phyloP scores from a whole-genome alignment of 2,797 vertebrate genomes.

The Xenops minutus region DNA sequence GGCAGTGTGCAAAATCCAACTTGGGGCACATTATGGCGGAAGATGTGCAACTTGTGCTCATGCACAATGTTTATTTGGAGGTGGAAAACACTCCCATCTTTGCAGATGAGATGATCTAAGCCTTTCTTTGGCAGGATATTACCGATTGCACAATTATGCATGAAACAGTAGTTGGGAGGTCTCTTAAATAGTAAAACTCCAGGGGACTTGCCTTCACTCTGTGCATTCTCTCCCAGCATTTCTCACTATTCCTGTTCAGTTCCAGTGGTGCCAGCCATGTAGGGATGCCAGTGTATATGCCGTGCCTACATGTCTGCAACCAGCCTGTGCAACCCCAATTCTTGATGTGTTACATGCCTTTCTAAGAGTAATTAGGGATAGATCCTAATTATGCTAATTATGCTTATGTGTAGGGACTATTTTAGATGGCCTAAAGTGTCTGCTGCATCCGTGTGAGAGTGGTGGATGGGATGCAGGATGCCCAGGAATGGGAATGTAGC shows the following conservation, averaged over 20 bases:
- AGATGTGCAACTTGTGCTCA: accelerated
- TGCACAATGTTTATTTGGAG: not conserved
- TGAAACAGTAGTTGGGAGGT: slow-evolving; percentile 22
- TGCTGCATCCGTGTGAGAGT: not conserved
- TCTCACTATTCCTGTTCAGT: not conserved
- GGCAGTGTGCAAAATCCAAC: not conserved
- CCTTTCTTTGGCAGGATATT: slow-evolving; percentile 34
- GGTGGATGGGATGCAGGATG: not conserved
- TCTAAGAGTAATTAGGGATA: not conserved
- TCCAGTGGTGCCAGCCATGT: not conserved
- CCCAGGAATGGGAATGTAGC: not conserved
- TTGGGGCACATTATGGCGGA: accelerated
- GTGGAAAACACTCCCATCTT: not conserved
- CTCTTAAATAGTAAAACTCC: not conserved
- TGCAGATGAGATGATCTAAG: not conserved
- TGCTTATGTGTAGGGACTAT: not conserved
- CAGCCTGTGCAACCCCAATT: not conserved
- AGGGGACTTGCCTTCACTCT: not conserved
- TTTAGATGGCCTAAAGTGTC: not conserved
- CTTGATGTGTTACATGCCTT: not conserved
- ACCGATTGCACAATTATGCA: slow-evolving; percentile 13
- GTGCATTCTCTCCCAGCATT: not conserved
- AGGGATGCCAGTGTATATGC: accelerated
- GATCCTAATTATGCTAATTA: not conserved
- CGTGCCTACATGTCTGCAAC: not conserved